A percentile compares a stretch with the other conserved stretches of the same genome.
Evolutionary conservation across 2,797 vertebrate species (phyloP).

Genomic region (Malurus splendens): DNA sequence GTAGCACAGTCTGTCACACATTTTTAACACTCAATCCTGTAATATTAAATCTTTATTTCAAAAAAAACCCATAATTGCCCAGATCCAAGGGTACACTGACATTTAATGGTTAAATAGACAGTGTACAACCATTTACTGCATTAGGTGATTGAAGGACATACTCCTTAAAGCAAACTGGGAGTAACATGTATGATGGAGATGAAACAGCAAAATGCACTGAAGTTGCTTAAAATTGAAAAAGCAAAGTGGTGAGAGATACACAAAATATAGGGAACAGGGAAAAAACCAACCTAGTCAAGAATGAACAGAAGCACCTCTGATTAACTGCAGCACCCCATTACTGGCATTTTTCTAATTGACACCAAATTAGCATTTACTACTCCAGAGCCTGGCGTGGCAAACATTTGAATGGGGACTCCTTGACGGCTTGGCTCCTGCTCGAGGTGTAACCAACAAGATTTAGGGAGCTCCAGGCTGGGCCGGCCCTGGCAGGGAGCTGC

Average conservation of each 20-base stretch:
- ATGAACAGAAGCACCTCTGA: constrained; percentile 31
- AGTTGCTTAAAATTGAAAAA: constrained; percentile 59
- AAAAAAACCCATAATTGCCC: neutral
- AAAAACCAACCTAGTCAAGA: neutral
- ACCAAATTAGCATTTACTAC: constrained; percentile 60
- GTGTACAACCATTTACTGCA: neutral
- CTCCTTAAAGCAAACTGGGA: constrained; percentile 29
- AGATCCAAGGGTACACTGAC: neutral
- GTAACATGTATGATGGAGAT: constrained; percentile 3
- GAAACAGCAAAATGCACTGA: constrained; percentile 29
- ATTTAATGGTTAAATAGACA: constrained; percentile 6
- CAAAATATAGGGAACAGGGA: neutral
- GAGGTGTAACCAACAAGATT: constrained; percentile 69
- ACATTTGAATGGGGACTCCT: constrained; percentile 43
- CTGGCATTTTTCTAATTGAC: constrained; percentile 59
- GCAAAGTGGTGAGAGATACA: constrained; percentile 38
- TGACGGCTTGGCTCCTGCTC: constrained; percentile 37
- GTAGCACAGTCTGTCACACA: neutral
- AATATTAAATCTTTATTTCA: neutral
- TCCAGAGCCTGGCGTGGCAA: constrained; percentile 8
- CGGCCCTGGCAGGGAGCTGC: neutral
- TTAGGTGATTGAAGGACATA: neutral
- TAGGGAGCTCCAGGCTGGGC: neutral
- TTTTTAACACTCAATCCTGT: neutral
- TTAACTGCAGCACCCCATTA: constrained; percentile 11